These are phyloP conservation scores for Protobothrops flavoviridis DNA, from an alignment of 2,113 vertebrate genomes.

Conservation along the genomic window DNA sequence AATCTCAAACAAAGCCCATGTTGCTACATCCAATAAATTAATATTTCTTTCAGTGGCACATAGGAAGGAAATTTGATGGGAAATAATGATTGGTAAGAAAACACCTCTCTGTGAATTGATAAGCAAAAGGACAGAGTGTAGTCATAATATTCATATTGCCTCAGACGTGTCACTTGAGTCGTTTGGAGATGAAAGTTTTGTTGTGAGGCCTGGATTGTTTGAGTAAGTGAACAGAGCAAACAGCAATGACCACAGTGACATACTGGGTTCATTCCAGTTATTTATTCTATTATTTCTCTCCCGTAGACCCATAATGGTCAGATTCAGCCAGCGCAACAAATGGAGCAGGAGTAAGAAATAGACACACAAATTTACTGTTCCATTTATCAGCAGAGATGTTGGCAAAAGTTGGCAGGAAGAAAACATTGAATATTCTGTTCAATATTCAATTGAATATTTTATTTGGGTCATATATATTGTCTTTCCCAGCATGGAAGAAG, in stretches of 20 bases:
- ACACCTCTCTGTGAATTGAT: not conserved
- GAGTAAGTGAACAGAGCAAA: not conserved
- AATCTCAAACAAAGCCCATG: constrained; percentile 62
- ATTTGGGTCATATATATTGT: not conserved
- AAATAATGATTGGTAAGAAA: not conserved
- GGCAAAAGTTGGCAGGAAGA: not conserved
- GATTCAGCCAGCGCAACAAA: not conserved
- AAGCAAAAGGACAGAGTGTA: not conserved
- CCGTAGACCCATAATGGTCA: not conserved
- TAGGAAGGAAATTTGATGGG: constrained; percentile 50
- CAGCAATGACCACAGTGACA: not conserved
- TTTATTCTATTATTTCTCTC: not conserved
- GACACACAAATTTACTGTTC: not conserved
- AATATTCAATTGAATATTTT: not conserved
- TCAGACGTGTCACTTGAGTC: not conserved
- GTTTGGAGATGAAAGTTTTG: not conserved
- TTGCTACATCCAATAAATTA: constrained; percentile 62
- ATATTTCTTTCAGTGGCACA: constrained; percentile 48
- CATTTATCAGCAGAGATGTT: not conserved
- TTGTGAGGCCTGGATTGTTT: not conserved
- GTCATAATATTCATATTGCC: not conserved
- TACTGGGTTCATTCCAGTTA: no score
- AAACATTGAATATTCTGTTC: not conserved
- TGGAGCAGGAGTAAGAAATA: not conserved
- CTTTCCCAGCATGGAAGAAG: not conserved